Percentiles rank a stretch among this genome's conserved stretches.
Conservation (phyloP, 2,797 vertebrate species). For the Lepidocolaptes lacrymiger region DNA sequence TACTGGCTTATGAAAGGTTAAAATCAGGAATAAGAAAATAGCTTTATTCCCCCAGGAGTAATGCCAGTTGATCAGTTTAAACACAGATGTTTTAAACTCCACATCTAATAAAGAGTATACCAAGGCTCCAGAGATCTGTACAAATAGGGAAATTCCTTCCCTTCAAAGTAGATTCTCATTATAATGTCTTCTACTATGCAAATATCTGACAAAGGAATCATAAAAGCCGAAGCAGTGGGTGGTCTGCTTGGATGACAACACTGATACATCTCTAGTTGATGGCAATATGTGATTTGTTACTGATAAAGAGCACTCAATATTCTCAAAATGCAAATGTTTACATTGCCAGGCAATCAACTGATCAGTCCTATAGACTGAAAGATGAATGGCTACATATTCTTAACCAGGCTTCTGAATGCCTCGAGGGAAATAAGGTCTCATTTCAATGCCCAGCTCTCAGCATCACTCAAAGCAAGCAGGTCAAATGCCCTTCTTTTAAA, state of each 20-base stretch:
- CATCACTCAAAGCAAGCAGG: not conserved
- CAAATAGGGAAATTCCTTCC: not conserved
- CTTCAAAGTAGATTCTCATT: not conserved
- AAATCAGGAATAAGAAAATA: constrained; percentile 46
- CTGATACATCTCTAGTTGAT: not conserved
- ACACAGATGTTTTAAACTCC: constrained; percentile 47
- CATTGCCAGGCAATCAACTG: not conserved
- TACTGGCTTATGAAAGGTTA: constrained; percentile 40
- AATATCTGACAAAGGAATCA: constrained; percentile 21
- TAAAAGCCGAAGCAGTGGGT: not conserved
- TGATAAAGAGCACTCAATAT: constrained; percentile 8
- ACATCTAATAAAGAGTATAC: not conserved
- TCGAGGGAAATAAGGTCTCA: not conserved
- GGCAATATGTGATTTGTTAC: constrained; percentile 5
- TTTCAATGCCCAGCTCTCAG: not conserved
- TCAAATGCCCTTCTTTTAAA: not conserved
- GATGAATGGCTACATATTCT: not conserved
- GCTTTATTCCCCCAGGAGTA: constrained; percentile 13
- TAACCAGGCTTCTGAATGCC: not conserved
- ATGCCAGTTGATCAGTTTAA: constrained; percentile 36
- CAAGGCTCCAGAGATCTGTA: constrained; percentile 11
- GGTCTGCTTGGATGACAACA: not conserved
- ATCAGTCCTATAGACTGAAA: not conserved
- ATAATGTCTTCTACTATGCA: not conserved
- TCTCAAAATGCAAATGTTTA: constrained; percentile 29